Evolutionary conservation across 2,113 vertebrate genomes (phyloP), one percentile per base, ranked within the genome.

Genomic region (Budorcas taxicolor): DNA sequence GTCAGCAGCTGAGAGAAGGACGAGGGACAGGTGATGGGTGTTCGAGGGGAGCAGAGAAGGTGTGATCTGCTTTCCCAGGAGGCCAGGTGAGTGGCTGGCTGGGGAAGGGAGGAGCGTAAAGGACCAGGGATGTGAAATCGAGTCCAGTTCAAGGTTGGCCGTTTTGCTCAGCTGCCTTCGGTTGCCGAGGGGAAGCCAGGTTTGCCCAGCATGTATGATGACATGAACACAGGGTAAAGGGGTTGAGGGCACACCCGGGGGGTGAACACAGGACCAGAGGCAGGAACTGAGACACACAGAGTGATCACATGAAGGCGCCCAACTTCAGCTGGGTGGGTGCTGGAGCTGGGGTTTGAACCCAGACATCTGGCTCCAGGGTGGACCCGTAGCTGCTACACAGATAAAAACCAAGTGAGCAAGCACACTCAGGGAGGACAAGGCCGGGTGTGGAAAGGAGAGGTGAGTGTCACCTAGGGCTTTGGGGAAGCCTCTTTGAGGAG

Each of bases 181-280:
- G n/a, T 33, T 81, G 43, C n/a, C 0, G 16, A 3, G 36, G 90
- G 33, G 31, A 58, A 78, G 0, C 1, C 0, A 0, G 21, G 1
- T 74, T 4, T 43, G 45, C 31, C 47, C 7, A 12, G 1, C 0
- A 1, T 16, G 45, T 53, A 2, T 1, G 67, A 47, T 6, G 60
- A 81, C 17, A 3, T 11, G 29, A 29, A 55, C 7, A 6, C 21
- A 45, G 7, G n/a, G 16, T 0, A 6, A 45, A 16, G 47, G 31
- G 5, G 16, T 12, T 2, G 12, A 27, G 74, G 52, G 36, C 2
- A 1, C 2, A 7, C 31, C 3, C 1, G 15, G 25, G 52, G 57
- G 52, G 31, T 3, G 2, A 33, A 27, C 21, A 13, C 25, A 23
- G 23, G 1, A 19, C 33, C 7, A 2, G 52, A 47, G 4, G 52